Percentiles rank a stretch among this genome's conserved stretches.
These are phyloP conservation scores for Machimus rusticus DNA, from an alignment of 2,888 invertebrate genomes.

Conservation along the genomic window DNA sequence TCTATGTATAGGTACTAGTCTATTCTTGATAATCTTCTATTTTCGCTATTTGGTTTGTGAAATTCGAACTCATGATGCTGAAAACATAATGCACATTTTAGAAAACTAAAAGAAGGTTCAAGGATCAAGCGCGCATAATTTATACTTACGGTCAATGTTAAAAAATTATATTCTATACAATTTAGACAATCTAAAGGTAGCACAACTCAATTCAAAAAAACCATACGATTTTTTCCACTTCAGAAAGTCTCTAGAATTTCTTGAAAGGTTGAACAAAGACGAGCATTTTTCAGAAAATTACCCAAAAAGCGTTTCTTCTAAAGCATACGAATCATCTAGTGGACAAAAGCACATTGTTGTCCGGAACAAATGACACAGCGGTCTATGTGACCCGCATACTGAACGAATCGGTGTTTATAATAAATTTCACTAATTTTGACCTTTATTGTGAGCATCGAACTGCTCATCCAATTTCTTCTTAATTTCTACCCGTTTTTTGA, in stretches of 20 bases:
- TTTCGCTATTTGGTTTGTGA: too few species aligned
- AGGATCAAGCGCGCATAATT: neutral
- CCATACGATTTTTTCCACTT: neutral
- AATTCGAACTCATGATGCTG: too few species aligned
- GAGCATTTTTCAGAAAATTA: slow-evolving; percentile 15
- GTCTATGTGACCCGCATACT: slow-evolving; percentile 14
- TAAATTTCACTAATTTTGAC: slow-evolving; percentile 37
- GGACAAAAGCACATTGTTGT: slow-evolving; percentile 15
- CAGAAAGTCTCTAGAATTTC: neutral
- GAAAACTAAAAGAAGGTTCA: neutral
- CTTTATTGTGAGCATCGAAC: slow-evolving; percentile 3
- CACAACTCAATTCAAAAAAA: neutral
- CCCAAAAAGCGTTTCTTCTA: slow-evolving; percentile 10
- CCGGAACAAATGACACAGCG: neutral
- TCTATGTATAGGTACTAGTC: too few species aligned
- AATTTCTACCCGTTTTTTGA: slow-evolving; percentile 6
- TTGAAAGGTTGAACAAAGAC: slow-evolving; percentile 2
- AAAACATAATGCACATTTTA: neutral
- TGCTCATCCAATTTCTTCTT: slow-evolving; percentile 37
- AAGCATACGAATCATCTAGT: neutral
- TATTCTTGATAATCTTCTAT: too few species aligned
- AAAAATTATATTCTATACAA: neutral
- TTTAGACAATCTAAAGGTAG: neutral
- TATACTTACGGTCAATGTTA: neutral
- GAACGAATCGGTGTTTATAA: slow-evolving; percentile 21